A percentile compares a stretch with the other conserved stretches of the same genome.
These are phyloP conservation scores for Macaria liturata DNA, from an alignment of 2,888 invertebrate genomes.

Conservation along the genomic window DNA sequence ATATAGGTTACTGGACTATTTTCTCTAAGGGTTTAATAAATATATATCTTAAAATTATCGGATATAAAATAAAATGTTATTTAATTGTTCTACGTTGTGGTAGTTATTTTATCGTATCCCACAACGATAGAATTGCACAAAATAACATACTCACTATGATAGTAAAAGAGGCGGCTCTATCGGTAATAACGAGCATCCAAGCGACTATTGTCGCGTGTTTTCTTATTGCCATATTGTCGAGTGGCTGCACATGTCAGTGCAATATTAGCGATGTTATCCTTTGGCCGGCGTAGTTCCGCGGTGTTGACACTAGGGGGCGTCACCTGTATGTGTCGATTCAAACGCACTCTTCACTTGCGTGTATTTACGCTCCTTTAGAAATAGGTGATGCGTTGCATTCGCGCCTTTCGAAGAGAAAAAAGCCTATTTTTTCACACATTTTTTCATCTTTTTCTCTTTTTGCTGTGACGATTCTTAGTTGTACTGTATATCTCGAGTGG, in stretches of 20 bases:
- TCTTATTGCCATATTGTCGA: no score
- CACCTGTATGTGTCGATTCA: slow-evolving; percentile 67
- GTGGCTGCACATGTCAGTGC: slow-evolving; percentile 1
- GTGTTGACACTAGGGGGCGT: slow-evolving; percentile 49
- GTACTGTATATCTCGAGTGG: slow-evolving; percentile 6
- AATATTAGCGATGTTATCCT: slow-evolving; percentile 37
- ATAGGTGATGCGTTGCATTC: slow-evolving; percentile 72
- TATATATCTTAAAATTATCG: no score
- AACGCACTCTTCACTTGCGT: slow-evolving; percentile 71
- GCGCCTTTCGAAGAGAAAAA: slow-evolving; percentile 62
- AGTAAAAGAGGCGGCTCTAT: no score
- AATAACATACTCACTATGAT: no score
- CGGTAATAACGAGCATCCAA: no score
- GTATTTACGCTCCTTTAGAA: slow-evolving; percentile 76
- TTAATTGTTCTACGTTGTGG: no score
- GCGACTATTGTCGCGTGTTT: no score
- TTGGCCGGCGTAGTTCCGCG: slow-evolving; percentile 30
- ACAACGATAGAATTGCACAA: no score
- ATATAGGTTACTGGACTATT: no score
- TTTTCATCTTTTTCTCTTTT: slow-evolving; percentile 41
- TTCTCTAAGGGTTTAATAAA: no score
- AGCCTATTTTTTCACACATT: slow-evolving; percentile 62
- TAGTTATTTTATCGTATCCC: no score
- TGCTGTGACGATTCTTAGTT: slow-evolving; percentile 31
- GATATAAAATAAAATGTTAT: no score